Percentiles rank a stretch among this genome's conserved stretches.
phyloP scores from a whole-genome alignment of 2,797 vertebrate genomes.

The Scolopax bukidnonensis region DNA sequence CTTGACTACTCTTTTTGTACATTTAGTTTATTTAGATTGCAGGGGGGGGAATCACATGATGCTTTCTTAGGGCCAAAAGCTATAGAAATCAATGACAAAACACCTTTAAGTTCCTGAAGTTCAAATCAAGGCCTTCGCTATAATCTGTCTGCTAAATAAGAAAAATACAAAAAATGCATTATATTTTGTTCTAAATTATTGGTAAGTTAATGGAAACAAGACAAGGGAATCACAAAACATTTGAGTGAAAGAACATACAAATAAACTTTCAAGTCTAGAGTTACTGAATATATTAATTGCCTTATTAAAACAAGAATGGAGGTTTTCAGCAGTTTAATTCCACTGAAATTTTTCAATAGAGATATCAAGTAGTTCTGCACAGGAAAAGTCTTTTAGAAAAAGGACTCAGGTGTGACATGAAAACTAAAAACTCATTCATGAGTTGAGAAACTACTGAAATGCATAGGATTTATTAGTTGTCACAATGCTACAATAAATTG shows the following conservation, averaged over 20 bases:
- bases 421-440: conserved; percentile 31
- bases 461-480: background rate
- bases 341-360: conserved; percentile 59
- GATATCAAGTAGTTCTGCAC: conserved; percentile 52
- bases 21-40: background rate
- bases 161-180: background rate
- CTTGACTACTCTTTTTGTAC: background rate
- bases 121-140: background rate
- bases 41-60: fast-evolving
- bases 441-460: background rate
- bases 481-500: background rate
- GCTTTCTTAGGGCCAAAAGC: background rate
- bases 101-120: background rate
- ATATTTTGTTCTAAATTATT: conserved; percentile 51
- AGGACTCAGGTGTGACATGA: conserved; percentile 37
- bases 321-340: conserved; percentile 73
- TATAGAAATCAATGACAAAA: background rate
- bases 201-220: conserved; percentile 21
- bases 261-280: conserved; percentile 72
- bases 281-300: conserved; percentile 71
- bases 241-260: conserved; percentile 63
- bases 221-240: conserved; percentile 50
- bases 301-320: conserved; percentile 75
- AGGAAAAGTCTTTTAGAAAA: conserved; percentile 43
- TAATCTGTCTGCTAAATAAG: conserved; percentile 2